Evolutionary conservation across 2,797 vertebrate species (phyloP), one percentile per base, ranked within the genome.

Genomic region (Gallinago solitaria): DNA sequence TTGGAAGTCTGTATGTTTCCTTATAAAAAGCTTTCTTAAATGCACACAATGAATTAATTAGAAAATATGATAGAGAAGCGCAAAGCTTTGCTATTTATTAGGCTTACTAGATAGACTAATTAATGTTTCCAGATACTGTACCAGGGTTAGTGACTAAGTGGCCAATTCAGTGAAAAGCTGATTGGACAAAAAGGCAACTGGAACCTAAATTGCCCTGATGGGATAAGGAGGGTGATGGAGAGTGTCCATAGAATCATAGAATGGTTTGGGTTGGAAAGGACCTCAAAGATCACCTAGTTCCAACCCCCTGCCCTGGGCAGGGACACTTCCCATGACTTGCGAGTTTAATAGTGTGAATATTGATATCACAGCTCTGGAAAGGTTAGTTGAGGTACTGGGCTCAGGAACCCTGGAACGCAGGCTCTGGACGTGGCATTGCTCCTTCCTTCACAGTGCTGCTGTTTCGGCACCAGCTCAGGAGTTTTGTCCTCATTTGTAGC

Each of bases 291-390:
- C 60, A 30, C 15, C 17, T 41, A 30, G 37, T 30, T 41, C 60
- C 19, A 63, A 63, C 27, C 28, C 37, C 19, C 27, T 41, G 60
- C 18, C 60, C 19, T 15, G 60, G 37, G 27, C 27, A 41, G 12
- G 37, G 60, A 20, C 37, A 63, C 28, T 16, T 60, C 8, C 18
- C 1, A 0, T 43, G 27, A 14, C 5, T 3, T 7, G 15, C 2
- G 28, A 32, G 37, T 77, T 61, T 27, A 16, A 15, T 6, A 25
- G 10, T 25, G 37, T 54, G 69, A 74, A 23, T 23, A 18, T 67
- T 15, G 28, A 3, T 5, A 7, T 17, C 53, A 12, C 25, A 54
- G 70, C 80, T 67, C 80, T 57, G 70, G 70, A 19, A 67, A 71
- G 28, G 43, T 20, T 64, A 53, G 39, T 74, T 84, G 16, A 2